Evolutionary conservation across 2,113 vertebrate genomes (phyloP), one percentile per base, ranked within the genome.

Genomic region (Rhodinocichla rosea): DNA sequence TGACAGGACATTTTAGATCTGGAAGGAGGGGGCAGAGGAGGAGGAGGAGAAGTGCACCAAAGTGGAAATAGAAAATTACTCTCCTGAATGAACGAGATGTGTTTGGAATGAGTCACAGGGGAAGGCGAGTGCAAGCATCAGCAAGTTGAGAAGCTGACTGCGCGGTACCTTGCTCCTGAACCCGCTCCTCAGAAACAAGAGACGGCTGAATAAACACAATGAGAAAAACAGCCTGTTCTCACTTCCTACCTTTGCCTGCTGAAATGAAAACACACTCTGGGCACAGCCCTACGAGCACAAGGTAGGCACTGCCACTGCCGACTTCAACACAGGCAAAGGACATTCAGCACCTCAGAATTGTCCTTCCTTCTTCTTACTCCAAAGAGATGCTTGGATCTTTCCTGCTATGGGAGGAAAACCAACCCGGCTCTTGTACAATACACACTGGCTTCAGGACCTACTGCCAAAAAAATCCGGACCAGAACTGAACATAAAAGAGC

Each of bases 61-160:
- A 97, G 95, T 97, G 96, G 97, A 98, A 97, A 97, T 87, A 96
- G 96, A 95, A 97, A 97, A 97, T 97, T 97, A 97, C 89, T 75
- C 78, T 95, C 92, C 89, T 94, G 84, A 95, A 91, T 94, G 94
- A 95, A 87, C 42, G 56, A 96, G 97, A 96, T 96, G 94, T 96
- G 88, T 96, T 97, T 95, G 87, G 96, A 97, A 93, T 96, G 97
- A 98, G 93, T 97, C 96, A 97, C 53, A 90, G 94, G 97, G 94
- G 94, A 96, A 97, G 95, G 84, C 83, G 52, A 97, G 93, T 95
- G 97, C 95, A 96, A 96, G 97, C 96, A 98, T 96, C 97, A 97
- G 93, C 91, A 56, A 93, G 95, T 78, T 49, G 83, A 96, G 97
- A 89, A 96, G 91, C 95, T 95, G 95, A 97, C 77, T 90, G 88